Percentiles rank a stretch among this genome's conserved stretches.
Evolutionary conservation across 2,888 invertebrate genomes (phyloP).

Genomic region (Frankliniella intonsa): DNA sequence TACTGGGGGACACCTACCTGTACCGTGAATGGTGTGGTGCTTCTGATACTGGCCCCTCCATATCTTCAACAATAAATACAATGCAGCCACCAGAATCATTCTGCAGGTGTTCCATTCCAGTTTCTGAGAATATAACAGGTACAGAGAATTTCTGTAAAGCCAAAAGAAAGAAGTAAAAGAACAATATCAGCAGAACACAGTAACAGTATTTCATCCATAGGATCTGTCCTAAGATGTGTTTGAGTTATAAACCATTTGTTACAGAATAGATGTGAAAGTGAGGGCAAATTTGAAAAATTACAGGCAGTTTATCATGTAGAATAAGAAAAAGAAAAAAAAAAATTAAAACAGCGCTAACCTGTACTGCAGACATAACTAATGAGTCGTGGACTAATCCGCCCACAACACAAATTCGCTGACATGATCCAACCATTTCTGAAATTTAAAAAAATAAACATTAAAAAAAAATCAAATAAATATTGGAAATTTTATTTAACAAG

Average conservation of each 20-base stretch:
- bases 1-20: constrained; percentile 48
- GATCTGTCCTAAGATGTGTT: constrained; percentile 21
- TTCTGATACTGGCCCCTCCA: constrained; percentile 67
- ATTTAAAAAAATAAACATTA: neutral
- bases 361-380: too few relatives aligned
- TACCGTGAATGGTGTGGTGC: constrained; percentile 59
- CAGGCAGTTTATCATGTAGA: too few relatives aligned
- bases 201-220: too few relatives aligned
- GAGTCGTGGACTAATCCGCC: too few relatives aligned
- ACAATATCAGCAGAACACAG: too few relatives aligned
- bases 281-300: too few relatives aligned
- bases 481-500: neutral
- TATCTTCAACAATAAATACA: constrained; percentile 67
- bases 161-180: neutral
- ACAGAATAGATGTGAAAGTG: neutral
- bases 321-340: neutral
- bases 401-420: too few relatives aligned
- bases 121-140: constrained; percentile 59
- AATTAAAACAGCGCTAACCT: neutral
- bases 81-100: constrained; percentile 52
- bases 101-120: constrained; percentile 56
- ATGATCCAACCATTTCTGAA: neutral
- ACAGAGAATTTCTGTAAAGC: constrained; percentile 52
- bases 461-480: neutral
- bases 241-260: neutral